Evolutionary conservation across 2,888 invertebrate genomes (phyloP).

Genomic region (Thymelicus lineola): DNA sequence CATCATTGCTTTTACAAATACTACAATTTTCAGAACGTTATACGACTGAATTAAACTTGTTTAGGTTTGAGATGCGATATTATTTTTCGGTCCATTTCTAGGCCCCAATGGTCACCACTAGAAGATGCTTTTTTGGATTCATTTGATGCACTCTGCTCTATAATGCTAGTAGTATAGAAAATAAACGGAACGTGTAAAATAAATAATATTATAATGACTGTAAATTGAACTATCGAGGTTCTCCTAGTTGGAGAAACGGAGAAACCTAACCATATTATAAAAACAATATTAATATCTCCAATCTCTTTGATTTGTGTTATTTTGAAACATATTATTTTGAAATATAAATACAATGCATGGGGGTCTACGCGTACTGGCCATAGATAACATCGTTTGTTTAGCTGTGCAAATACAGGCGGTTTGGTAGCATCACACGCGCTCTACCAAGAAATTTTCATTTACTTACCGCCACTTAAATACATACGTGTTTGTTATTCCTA

Average conservation of each 20-base stretch:
- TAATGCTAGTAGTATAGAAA: too few species aligned
- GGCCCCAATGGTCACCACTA: too few species aligned
- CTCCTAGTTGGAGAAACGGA: background rate
- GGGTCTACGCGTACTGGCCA: constrained; percentile 55
- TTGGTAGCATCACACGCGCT: constrained; percentile 72
- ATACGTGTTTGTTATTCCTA: constrained; percentile 61
- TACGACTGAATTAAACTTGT: too few species aligned
- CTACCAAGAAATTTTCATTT: constrained; percentile 77
- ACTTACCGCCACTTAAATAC: constrained; percentile 65
- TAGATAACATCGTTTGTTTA: constrained; percentile 77
- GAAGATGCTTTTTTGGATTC: too few species aligned
- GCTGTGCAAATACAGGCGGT: constrained; percentile 78
- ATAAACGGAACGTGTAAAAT: background rate
- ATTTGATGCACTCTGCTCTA: too few species aligned
- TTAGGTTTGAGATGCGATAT: too few species aligned
- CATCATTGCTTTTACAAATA: background rate
- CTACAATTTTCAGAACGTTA: too few species aligned
- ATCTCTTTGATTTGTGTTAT: constrained; percentile 5
- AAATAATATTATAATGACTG: background rate
- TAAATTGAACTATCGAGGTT: background rate
- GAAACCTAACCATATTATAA: background rate
- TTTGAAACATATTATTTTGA: background rate
- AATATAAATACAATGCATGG: constrained; percentile 15
- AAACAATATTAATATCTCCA: constrained; percentile 4
- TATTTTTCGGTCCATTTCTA: too few species aligned